Evolutionary conservation across 92 coral and sea anemone species (phyloP), one percentile per base, ranked within the genome.

Genomic region (Actinernus sp.): DNA sequence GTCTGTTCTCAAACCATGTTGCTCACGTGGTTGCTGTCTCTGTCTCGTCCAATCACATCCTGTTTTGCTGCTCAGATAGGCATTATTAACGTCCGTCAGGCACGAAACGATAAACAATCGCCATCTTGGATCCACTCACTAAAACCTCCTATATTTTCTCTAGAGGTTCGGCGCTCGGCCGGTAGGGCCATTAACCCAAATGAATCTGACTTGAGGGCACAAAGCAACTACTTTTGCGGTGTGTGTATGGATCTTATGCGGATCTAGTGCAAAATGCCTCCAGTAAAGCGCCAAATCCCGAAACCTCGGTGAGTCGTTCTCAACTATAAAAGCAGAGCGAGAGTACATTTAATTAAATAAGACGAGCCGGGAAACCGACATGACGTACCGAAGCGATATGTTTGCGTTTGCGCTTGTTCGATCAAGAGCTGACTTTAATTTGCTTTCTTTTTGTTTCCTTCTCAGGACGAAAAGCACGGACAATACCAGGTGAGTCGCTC

Each of bases 111-210:
- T 70, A 71, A 85, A 85, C 81, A 77, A 78, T 46, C 91, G 91
- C 91, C 91, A 85, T 85, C 85, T 85, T 85, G 86, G 49, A 64
- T 70, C 47, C 49, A 45, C 33, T 62, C 20, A 32, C 50, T 49
- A 17, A 45, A 12, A 41, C 11, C 30, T 70, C 55, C 64, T 38
- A 23, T 70, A 37, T 26, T 70, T 55, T 68, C n/a, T n/a, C n/a
- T n/a, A n/a, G n/a, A n/a, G n/a, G n/a, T n/a, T n/a, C n/a, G n/a
- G n/a, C n/a, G n/a, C n/a, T n/a, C n/a, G n/a, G n/a, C n/a, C n/a
- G n/a, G n/a, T n/a, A 32, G 55, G 12, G 33, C 26, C 9, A 31
- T 22, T 19, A 4, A 47, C 27, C 25, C 11, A 29, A 33, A 22
- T 21, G 72, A 31, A 27, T 46, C 18, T 28, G 24, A 19, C 41